Evolutionary conservation across 2,888 invertebrate genomes (phyloP), one percentile per base, ranked within the genome.

Genomic region (Erebia epiphron): DNA sequence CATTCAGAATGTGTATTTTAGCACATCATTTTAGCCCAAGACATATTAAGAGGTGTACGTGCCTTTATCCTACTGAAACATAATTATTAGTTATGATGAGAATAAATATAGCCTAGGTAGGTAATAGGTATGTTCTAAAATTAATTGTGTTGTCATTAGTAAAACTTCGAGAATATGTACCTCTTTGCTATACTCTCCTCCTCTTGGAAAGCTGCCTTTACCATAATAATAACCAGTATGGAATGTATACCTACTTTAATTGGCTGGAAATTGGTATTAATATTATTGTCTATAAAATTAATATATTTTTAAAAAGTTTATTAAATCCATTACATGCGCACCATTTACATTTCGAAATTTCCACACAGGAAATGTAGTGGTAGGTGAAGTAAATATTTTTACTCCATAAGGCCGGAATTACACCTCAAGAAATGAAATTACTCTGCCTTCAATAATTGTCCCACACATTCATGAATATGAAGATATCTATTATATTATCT

Each of bases 381-480:
- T 52, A 41, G 16, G 46, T 56, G 9, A 13, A 66, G 60, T 14
- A 21, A 49, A 49, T 49, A 49, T 65, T 68, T 67, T 46, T 63
- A 66, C 16, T 65, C 63, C 52, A 43, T 68, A 63, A 67, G 68
- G 70, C 74, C 74, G 70, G 74, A 74, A 72, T 74, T 72, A 74
- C 70, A 68, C 54, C 13, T 57, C 10, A 71, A 65, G 26, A 66
- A 62, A 54, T 50, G 0, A 52, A 10, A 11, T 7, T 62, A 46
- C 11, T 46, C 18, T 61, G 43, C 13, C 18, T 54, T 54, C n/a
- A n/a, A n/a, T 16, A 54, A 21, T 54, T 54, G 9, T 18, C 11
- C 60, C 43, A 35, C 35, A 16, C 43, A 61, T 11, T 43, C 16
- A 43, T 43, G 43, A 61, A 61, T 13, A 16, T 26, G 11, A 57